Base-by-base conservation (phyloP, 2,797 vertebrate species). In the Pangasius sanitwongsei region DNA sequence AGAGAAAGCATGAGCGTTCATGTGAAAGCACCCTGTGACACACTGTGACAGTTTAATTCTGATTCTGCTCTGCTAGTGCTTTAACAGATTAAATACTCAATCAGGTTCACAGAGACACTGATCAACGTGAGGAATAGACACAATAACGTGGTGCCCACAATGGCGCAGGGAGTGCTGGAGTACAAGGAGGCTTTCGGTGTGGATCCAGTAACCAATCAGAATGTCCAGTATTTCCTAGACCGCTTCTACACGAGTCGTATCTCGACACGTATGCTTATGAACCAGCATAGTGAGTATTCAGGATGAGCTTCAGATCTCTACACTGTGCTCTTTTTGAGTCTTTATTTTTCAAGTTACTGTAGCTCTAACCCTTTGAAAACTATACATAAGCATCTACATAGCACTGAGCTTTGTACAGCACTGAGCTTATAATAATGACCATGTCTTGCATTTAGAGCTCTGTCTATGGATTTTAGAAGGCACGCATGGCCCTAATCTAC, bases 181-280 rank as follows among this genome's bases (percentile, higher is more conserved):
- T 99, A 97, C 95, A 99, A 99, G 94, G 98, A 99, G 18, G 93
- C 93, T 37, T 98, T 97, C 8, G 97, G 97, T 48, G 96, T 98
- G 90, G 99, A 99, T 91, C 97, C 97, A 1, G 96, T 98, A 92
- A 98, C 97, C 95, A 99, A 97, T 95, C 99, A 99, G 95, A 99
- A 99, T 81, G 97, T 99, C 69, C 99, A 99, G 92, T 99, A 99
- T 92, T 99, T 99, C 94, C 93, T 99, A 95, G 98, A 99, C 94
- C 97, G 99, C 81, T 99, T 99, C 95, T 99, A 99, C 94, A 99
- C 99, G 97, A 99, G 98, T 95, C 97, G 99, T 78, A 99, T 99
- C 95, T 99, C 99, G 20, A 99, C 97, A 0, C 97, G 98, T 89
- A 99, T 99, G 99, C 95, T 99, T 86, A 99, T 99, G 96, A 99